Conservation (phyloP, 92 coral and sea anemone genomes). For the Ricordea florida region DNA sequence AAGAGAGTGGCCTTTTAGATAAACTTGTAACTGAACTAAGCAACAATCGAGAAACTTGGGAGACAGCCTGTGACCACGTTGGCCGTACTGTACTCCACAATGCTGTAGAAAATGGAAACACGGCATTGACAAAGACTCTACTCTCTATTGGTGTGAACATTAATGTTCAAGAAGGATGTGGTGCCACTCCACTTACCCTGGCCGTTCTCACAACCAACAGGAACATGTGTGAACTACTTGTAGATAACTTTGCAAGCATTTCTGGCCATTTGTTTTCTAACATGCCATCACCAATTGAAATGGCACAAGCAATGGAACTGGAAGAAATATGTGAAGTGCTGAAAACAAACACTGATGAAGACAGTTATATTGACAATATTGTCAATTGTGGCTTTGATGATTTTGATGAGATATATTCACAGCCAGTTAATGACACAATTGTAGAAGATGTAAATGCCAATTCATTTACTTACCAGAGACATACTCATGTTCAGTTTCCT, state of each 20-base stretch:
- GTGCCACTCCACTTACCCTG: conserved; percentile 40
- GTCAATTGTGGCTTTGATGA: not conserved
- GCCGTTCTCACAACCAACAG: conserved; percentile 24
- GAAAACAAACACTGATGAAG: not conserved
- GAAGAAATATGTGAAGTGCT: not conserved
- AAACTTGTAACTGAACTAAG: not conserved
- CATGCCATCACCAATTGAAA: conserved; percentile 37
- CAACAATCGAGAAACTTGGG: conserved; percentile 20
- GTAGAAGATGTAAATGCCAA: too few relatives aligned
- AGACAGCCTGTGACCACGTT: conserved; percentile 1
- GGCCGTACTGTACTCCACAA: conserved; percentile 41
- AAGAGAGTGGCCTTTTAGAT: too few relatives aligned
- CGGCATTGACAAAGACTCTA: conserved; percentile 20
- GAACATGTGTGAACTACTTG: conserved; percentile 26
- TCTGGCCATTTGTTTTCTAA: conserved; percentile 7
- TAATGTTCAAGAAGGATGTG: conserved; percentile 49
- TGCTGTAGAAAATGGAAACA: conserved; percentile 28
- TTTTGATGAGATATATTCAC: not conserved
- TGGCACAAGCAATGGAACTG: conserved; percentile 17
- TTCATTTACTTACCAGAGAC: too few relatives aligned
- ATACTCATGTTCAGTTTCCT: too few relatives aligned
- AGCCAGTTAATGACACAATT: not conserved
- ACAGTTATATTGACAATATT: not conserved
- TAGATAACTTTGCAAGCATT: conserved; percentile 32
- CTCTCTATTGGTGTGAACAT: conserved; percentile 32